Percentiles rank a stretch among this genome's conserved stretches.
Conservation (phyloP, 1,140 invertebrate genomes). For the Lasaia peninsularis region DNA sequence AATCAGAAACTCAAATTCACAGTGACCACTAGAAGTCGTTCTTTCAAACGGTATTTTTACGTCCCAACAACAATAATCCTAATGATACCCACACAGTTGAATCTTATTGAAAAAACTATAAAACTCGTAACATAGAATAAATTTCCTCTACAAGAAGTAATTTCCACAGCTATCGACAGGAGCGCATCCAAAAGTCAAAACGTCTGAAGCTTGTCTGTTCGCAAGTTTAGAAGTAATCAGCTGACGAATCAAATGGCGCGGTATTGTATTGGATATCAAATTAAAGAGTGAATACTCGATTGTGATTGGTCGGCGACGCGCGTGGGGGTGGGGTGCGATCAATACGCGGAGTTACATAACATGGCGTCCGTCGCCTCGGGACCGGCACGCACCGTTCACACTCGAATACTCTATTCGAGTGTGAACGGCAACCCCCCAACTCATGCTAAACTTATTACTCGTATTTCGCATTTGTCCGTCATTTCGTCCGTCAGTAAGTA, state of each 20-base stretch:
- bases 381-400: neutral
- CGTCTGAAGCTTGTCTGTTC: neutral
- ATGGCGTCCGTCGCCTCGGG: neutral
- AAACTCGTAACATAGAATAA: no score
- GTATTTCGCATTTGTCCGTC: neutral
- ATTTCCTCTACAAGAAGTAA: no score
- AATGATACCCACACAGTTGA: no score
- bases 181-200: neutral
- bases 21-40: no score
- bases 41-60: no score
- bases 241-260: slow-evolving; percentile 9
- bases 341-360: slow-evolving; percentile 2
- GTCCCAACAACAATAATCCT: no score
- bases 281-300: neutral
- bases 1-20: no score
- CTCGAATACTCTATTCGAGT: neutral
- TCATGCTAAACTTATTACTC: neutral
- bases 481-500: no score
- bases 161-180: neutral
- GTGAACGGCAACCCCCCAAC: neutral
- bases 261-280: slow-evolving; percentile 9
- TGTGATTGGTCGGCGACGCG: neutral
- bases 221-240: neutral
- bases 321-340: neutral
- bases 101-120: no score